Conservation (phyloP, 2,797 vertebrate species). For the Lutra lutra region DNA sequence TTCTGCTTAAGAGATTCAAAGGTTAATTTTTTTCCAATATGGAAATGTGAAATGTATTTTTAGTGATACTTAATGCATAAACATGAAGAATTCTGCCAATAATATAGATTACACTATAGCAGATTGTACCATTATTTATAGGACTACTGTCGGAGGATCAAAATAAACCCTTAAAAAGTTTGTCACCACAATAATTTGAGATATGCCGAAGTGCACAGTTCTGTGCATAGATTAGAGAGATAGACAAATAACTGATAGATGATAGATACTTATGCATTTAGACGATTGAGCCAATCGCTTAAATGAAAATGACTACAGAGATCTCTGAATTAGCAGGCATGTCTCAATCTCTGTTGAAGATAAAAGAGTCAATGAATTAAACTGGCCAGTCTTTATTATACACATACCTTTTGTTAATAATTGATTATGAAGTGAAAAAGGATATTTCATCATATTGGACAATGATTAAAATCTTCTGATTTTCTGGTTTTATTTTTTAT, state of each 20-base stretch:
- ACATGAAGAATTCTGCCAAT: slow-evolving; percentile 64
- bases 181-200: slow-evolving; percentile 9
- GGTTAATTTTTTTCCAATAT: slow-evolving; percentile 21
- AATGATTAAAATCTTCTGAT: background rate
- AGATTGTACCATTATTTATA: slow-evolving; percentile 61
- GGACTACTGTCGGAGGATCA: slow-evolving; percentile 31
- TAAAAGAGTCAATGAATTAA: background rate
- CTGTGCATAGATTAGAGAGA: background rate
- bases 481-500: background rate
- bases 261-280: background rate
- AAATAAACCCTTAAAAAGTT: slow-evolving; percentile 46
- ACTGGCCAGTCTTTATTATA: background rate
- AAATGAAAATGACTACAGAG: background rate
- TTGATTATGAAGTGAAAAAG: background rate
- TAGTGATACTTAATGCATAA: slow-evolving; percentile 53
- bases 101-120: slow-evolving; percentile 42
- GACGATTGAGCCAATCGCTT: background rate
- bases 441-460: background rate
- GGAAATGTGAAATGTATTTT: slow-evolving; percentile 58
- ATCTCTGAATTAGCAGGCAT: background rate
- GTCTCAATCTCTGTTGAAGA: too few relatives aligned
- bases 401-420: background rate
- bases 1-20: slow-evolving; percentile 18
- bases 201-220: background rate
- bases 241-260: background rate